Evolutionary conservation across 1,140 invertebrate genomes (phyloP).

Genomic region (Bathynomus jamesi): DNA sequence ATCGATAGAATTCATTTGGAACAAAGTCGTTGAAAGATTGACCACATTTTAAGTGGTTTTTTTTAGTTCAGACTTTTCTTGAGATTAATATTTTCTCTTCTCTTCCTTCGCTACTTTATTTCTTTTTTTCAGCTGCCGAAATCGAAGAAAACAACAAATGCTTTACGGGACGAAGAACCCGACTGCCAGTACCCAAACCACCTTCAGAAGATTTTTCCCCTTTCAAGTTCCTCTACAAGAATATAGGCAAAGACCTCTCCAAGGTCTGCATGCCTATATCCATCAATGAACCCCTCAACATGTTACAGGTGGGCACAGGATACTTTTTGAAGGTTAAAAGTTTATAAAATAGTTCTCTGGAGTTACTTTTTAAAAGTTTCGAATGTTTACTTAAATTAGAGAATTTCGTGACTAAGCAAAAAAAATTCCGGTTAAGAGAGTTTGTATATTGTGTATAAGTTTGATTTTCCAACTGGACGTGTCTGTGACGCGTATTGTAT

Average conservation of each 20-base stretch:
- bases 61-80: too few species aligned
- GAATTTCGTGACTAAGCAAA: too few species aligned
- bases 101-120: background rate
- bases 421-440: too few species aligned
- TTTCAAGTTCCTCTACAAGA: constrained; percentile 72
- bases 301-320: constrained; percentile 52
- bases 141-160: constrained; percentile 34
- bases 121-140: constrained; percentile 19
- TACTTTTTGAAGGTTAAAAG: background rate
- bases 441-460: too few species aligned
- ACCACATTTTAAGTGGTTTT: too few species aligned
- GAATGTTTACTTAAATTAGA: too few species aligned
- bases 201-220: constrained; percentile 64
- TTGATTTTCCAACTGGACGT: too few species aligned
- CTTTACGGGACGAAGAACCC: constrained; percentile 58
- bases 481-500: too few species aligned
- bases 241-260: constrained; percentile 78
- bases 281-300: constrained; percentile 77
- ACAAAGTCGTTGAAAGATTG: too few species aligned
- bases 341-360: too few species aligned
- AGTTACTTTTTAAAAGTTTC: background rate
- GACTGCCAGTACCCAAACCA: constrained; percentile 61
- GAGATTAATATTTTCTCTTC: background rate
- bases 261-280: constrained; percentile 72
- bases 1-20: too few species aligned